phyloP scores from a whole-genome alignment of 2,888 invertebrate species.

The Hypomecis atomaria region DNA sequence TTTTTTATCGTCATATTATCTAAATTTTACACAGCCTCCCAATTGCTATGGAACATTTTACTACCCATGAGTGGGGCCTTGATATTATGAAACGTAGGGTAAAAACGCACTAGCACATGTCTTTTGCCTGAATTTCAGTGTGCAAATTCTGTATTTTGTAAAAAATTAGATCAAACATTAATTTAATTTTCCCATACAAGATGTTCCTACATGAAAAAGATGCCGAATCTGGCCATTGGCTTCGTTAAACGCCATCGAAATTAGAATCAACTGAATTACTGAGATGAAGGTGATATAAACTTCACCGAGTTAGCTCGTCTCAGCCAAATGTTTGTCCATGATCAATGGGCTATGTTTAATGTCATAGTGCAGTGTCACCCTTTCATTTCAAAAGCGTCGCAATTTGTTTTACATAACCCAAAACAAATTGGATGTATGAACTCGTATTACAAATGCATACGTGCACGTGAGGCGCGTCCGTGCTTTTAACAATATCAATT shows the following conservation, averaged over 20 bases:
- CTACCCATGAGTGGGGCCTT: slow-evolving; percentile 61
- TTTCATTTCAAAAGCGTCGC: slow-evolving; percentile 58
- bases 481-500: slow-evolving; percentile 22
- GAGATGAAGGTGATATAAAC: no score
- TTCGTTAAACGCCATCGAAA: no score
- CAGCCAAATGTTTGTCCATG: no score
- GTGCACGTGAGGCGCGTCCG: slow-evolving; percentile 23
- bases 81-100: slow-evolving; percentile 56
- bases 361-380: background rate
- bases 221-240: no score
- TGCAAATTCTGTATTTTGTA: no score
- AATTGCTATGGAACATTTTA: slow-evolving; percentile 69
- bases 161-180: no score
- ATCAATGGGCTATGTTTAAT: background rate
- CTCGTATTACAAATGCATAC: slow-evolving; percentile 44
- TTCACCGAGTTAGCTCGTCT: no score
- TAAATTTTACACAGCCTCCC: slow-evolving; percentile 52
- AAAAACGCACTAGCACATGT: background rate
- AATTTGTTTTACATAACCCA: slow-evolving; percentile 74
- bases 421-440: slow-evolving; percentile 66
- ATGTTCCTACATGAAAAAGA: no score
- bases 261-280: no score
- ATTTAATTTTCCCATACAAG: no score
- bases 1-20: slow-evolving; percentile 26
- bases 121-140: no score